phyloP scores from a whole-genome alignment of 2,797 vertebrate species.

The Halcyon badia region DNA sequence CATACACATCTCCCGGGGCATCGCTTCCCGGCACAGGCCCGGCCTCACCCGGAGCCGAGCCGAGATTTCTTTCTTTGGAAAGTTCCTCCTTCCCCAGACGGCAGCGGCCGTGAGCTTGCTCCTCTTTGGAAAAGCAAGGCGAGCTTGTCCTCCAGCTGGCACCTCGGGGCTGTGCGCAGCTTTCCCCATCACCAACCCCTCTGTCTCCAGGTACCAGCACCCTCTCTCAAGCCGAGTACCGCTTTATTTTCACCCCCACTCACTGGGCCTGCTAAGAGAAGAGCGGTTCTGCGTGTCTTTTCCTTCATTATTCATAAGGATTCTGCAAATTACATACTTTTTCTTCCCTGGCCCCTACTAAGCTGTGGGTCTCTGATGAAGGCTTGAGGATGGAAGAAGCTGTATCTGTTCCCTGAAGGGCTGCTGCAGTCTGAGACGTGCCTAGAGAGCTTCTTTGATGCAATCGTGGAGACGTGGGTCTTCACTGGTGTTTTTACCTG shows the following conservation, averaged over 20 bases:
- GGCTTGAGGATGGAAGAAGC: not conserved
- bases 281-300: not conserved
- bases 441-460: not conserved
- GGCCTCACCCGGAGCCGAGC: not conserved
- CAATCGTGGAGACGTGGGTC: fast-evolving
- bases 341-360: no score
- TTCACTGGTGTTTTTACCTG: not conserved
- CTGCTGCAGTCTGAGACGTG: not conserved
- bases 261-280: not conserved
- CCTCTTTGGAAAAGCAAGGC: not conserved
- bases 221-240: not conserved
- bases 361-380: not conserved
- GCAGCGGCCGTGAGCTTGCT: not conserved
- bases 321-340: not conserved
- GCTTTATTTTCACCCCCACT: not conserved
- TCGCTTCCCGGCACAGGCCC: not conserved
- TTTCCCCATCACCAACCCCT: not conserved
- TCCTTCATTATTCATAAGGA: not conserved
- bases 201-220: not conserved
- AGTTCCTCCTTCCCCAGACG: not conserved
- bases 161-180: no score
- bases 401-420: fast-evolving
- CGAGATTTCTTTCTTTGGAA: fast-evolving
- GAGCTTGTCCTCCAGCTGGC: not conserved
- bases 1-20: not conserved